These are phyloP conservation scores for Philypnodon macrostomus DNA, from an alignment of 2,797 vertebrate genomes.

Conservation along the genomic window DNA sequence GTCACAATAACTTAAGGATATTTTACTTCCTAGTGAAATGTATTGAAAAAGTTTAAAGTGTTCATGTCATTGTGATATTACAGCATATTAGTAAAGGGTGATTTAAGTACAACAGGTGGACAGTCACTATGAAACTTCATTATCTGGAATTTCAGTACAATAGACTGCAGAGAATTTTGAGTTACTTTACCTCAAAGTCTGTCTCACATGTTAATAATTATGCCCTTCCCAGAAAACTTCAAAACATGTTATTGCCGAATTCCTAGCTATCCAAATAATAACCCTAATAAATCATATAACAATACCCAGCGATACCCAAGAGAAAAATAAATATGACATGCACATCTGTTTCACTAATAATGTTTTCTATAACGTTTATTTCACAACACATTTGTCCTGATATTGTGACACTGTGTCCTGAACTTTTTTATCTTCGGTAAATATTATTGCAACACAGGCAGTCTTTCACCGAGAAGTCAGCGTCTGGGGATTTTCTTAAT, in stretches of 20 bases:
- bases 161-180: no score
- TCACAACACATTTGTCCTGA: slow-evolving; percentile 21
- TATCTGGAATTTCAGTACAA: no score
- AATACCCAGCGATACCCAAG: not conserved
- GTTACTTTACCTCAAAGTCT: not conserved
- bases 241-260: slow-evolving; percentile 9
- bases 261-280: slow-evolving; percentile 15
- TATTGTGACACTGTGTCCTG: slow-evolving; percentile 51
- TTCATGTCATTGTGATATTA: no score
- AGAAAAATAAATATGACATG: not conserved
- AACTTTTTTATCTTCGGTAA: slow-evolving; percentile 71
- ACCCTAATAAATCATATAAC: slow-evolving; percentile 2
- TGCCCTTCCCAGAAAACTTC: slow-evolving; percentile 8
- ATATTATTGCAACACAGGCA: slow-evolving; percentile 67
- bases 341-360: not conserved
- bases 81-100: no score
- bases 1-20: no score
- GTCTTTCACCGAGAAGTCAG: slow-evolving; percentile 56
- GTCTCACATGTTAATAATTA: not conserved
- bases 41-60: no score
- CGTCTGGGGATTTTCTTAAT: slow-evolving; percentile 78
- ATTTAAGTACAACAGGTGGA: no score
- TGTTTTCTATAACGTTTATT: slow-evolving; percentile 24
- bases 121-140: no score
- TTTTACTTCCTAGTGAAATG: no score